A percentile compares a stretch with the other conserved stretches of the same genome.
Evolutionary conservation across 2,113 vertebrate genomes (phyloP).

Genomic region (Mastomys coucha): DNA sequence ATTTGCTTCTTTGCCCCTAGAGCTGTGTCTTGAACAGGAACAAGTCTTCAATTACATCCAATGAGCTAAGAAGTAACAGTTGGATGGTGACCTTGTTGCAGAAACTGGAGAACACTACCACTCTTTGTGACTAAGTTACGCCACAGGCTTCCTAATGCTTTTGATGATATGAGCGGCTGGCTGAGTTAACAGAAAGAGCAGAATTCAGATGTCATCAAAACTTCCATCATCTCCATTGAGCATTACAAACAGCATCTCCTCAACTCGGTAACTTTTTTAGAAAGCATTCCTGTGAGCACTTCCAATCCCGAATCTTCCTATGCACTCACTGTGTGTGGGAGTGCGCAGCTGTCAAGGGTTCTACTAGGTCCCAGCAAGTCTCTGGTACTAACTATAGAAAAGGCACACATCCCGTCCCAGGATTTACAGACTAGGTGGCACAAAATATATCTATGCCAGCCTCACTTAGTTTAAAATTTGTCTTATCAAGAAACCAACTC

Average conservation of each 20-base stretch:
- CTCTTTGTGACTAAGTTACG: conserved; percentile 14
- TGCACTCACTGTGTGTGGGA: background rate
- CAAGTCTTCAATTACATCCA: conserved; percentile 13
- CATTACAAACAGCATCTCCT: background rate
- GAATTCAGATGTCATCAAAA: background rate
- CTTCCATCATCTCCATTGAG: background rate
- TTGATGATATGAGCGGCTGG: background rate
- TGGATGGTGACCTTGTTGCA: background rate
- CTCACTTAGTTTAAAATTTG: background rate
- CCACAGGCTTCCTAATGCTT: background rate
- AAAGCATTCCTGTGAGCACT: background rate
- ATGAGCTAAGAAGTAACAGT: conserved; percentile 41
- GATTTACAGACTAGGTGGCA: background rate
- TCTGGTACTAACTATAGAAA: background rate
- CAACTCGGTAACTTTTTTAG: background rate
- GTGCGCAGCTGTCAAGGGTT: background rate
- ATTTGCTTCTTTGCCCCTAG: background rate
- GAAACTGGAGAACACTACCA: background rate
- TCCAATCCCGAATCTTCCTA: conserved; percentile 8
- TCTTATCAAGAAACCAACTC: background rate
- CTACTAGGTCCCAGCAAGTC: background rate
- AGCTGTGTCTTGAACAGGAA: background rate
- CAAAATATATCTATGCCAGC: background rate
- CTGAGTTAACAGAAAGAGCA: background rate
- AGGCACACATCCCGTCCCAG: background rate